Conservation (phyloP, 2,888 invertebrate genomes). For the Eristalinus sepulchralis region DNA sequence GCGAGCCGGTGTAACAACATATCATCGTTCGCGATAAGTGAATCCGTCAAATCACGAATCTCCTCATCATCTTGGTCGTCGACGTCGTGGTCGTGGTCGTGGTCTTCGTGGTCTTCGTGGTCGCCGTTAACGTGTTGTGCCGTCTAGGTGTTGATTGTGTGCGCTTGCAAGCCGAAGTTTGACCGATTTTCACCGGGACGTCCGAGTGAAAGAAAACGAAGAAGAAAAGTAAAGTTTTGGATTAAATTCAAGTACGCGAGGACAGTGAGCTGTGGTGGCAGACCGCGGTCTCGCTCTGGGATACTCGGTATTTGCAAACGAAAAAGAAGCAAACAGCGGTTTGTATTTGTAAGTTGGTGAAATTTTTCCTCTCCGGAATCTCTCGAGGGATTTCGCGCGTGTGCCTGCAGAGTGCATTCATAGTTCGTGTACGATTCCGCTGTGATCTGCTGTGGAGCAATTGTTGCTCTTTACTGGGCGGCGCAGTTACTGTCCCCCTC, state of each 20-base stretch:
- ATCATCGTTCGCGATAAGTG: constrained; percentile 19
- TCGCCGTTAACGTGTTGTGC: no score
- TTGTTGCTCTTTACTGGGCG: background rate
- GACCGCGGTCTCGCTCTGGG: background rate
- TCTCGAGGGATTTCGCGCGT: constrained; percentile 7
- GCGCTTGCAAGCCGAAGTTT: constrained; percentile 18
- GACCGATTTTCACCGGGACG: constrained; percentile 45
- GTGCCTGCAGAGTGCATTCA: constrained; percentile 39
- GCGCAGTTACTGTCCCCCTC: background rate
- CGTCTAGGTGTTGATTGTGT: constrained; percentile 44
- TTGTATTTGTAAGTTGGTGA: background rate
- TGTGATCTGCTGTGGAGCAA: constrained; percentile 11
- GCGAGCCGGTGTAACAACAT: background rate
- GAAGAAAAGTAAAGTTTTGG: constrained; percentile 27
- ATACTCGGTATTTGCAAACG: constrained; percentile 7
- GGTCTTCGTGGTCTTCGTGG: background rate
- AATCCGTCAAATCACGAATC: constrained; percentile 39
- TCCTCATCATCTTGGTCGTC: background rate
- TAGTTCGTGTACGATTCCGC: constrained; percentile 8
- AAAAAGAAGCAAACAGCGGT: background rate
- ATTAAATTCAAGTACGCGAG: constrained; percentile 13
- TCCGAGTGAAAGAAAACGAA: constrained; percentile 9
- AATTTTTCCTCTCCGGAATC: background rate
- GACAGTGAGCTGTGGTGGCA: background rate
- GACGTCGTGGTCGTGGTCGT: background rate